Evolutionary conservation across 2,113 vertebrate genomes (phyloP), one percentile per base, ranked within the genome.

Genomic region (Amazona vittata): DNA sequence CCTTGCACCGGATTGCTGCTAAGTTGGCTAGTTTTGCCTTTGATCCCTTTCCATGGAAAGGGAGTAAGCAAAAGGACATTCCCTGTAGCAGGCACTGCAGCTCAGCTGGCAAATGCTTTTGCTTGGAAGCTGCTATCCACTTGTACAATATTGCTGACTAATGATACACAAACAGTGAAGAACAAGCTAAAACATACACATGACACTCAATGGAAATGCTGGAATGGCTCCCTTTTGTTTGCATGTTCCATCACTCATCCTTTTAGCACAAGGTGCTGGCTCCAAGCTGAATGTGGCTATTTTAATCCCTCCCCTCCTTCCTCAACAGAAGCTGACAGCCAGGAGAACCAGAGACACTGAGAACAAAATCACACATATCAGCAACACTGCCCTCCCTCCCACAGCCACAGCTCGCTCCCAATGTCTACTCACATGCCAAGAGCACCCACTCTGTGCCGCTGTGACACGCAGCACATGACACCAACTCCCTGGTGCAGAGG

Each of bases 401-500:
- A 4, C 83, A 12, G 26, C 83, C 83, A 13, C 81, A 20, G 77
- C 59, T 37, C 89, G 68, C 71, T 53, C 44, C 81, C 90, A 41
- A 2, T 57, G 77, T 50, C 76, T 59, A 97, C 97, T 97, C 95
- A 96, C 97, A 76, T 41, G 76, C 46, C 71, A 9, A 83, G 78
- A 3, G 75, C 62, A 59, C 94, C 90, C 52, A 64, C 71, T 68
- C 82, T 93, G 86, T 44, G 93, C 83, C 55, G 90, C 77, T 81
- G 95, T 35, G 94, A 83, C 92, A 57, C 91, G 33, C 94, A 84
- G 89, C 96, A 97, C 97, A 96, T 96, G 90, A 50, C 82, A 74
- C 79, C 55, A 39, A 6, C 47, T 35, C 79, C 3, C 47, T 50
- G 77, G 69, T 31, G 83, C 82, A 28, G 52, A 68, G 67, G 18